Percentiles rank a stretch among this genome's conserved stretches.
phyloP scores from a whole-genome alignment of 2,113 vertebrate species.

The Neogale vison region DNA sequence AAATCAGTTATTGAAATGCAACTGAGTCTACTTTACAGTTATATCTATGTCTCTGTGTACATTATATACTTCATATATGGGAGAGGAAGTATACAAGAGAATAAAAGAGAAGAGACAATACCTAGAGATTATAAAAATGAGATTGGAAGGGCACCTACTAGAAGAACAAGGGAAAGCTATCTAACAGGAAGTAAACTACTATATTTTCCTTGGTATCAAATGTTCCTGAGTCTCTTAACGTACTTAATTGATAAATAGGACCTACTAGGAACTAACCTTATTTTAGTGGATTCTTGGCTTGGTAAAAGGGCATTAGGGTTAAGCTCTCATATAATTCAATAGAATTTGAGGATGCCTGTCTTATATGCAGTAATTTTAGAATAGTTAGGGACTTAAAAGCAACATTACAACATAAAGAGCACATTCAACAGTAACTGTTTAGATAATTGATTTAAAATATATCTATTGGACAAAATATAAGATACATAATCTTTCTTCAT shows the following conservation, averaged over 20 bases:
- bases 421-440: background rate
- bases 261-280: background rate
- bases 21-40: background rate
- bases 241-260: background rate
- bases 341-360: background rate
- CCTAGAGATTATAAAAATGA: background rate
- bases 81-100: background rate
- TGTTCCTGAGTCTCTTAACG: background rate
- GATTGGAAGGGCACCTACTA: background rate
- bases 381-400: background rate
- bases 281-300: slow-evolving; percentile 6
- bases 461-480: slow-evolving; percentile 21
- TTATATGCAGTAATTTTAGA: slow-evolving; percentile 18
- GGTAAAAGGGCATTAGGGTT: background rate
- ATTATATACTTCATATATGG: background rate
- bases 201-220: slow-evolving; percentile 26
- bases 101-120: background rate
- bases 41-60: background rate
- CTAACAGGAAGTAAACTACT: background rate
- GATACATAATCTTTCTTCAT: background rate
- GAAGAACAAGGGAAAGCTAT: background rate
- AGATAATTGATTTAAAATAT: slow-evolving; percentile 46
- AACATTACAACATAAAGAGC: slow-evolving; percentile 2
- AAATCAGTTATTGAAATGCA: background rate
- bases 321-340: background rate